phyloP scores from a whole-genome alignment of 1,140 invertebrate species.

The Platorchestia sp. region DNA sequence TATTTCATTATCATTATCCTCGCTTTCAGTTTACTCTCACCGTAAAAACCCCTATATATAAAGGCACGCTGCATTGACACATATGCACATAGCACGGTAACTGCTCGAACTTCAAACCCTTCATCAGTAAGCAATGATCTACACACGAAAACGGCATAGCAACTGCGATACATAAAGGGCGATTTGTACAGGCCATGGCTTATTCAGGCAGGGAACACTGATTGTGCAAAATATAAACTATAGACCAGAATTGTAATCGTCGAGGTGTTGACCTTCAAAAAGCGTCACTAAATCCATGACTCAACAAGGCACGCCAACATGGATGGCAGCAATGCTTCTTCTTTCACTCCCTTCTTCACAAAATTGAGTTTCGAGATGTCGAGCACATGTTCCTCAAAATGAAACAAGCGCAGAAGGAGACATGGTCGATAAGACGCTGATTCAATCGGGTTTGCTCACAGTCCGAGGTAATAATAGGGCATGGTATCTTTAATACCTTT shows the following conservation, averaged over 20 bases:
- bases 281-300: neutral
- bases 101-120: neutral
- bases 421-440: constrained; percentile 29
- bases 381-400: neutral
- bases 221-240: constrained; percentile 8
- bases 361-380: neutral
- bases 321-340: neutral
- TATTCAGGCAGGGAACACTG: neutral
- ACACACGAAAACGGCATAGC: neutral
- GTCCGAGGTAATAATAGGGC: constrained; percentile 44
- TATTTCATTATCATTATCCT: too few relatives aligned
- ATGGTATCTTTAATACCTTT: constrained; percentile 53
- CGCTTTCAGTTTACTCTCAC: too few relatives aligned
- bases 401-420: neutral
- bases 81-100: neutral
- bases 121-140: neutral
- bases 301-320: neutral
- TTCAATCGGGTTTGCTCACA: constrained; percentile 47
- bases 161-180: neutral
- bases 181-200: neutral
- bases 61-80: neutral
- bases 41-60: too few relatives aligned
- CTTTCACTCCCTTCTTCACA: neutral
- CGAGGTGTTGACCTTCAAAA: neutral
- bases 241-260: neutral